phyloP scores from a whole-genome alignment of 2,888 invertebrate species.

The Pyrochroa serraticornis region DNA sequence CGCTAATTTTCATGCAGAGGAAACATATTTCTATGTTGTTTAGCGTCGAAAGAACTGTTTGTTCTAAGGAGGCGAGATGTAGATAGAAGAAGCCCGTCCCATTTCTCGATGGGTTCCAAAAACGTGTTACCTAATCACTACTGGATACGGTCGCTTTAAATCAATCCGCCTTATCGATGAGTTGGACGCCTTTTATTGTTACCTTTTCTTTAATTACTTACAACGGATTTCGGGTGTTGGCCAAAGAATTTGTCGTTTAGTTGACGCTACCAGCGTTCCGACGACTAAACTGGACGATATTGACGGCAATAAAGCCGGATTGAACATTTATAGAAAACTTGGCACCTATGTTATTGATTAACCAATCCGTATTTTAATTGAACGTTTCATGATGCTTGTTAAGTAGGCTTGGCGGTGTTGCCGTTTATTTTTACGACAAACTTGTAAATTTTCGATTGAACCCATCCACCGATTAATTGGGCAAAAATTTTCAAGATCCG shows the following conservation, averaged over 20 bases:
- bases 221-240: conserved; percentile 45
- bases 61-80: not conserved
- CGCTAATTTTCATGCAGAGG: conserved; percentile 10
- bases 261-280: conserved; percentile 28
- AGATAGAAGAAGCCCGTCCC: conserved; percentile 11
- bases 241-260: conserved; percentile 25
- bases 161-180: conserved; percentile 52
- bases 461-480: conserved; percentile 22
- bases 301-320: conserved; percentile 48
- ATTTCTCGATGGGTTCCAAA: conserved; percentile 17
- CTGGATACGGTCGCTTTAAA: conserved; percentile 52
- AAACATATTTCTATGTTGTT: conserved; percentile 14
- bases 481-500: conserved; percentile 11
- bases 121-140: conserved; percentile 51
- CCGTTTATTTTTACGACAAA: conserved; percentile 22
- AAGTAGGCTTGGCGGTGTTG: conserved; percentile 21
- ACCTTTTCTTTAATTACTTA: conserved; percentile 56
- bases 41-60: not conserved
- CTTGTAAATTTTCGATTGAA: conserved; percentile 17
- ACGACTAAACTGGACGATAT: conserved; percentile 41
- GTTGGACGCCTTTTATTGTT: conserved; percentile 55
- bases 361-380: conserved; percentile 40
- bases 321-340: conserved; percentile 53
- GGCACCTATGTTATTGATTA: conserved; percentile 52
- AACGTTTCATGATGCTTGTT: conserved; percentile 26